Evolutionary conservation across 2,888 invertebrate genomes (phyloP).

Genomic region (Platycheirus albimanus): DNA sequence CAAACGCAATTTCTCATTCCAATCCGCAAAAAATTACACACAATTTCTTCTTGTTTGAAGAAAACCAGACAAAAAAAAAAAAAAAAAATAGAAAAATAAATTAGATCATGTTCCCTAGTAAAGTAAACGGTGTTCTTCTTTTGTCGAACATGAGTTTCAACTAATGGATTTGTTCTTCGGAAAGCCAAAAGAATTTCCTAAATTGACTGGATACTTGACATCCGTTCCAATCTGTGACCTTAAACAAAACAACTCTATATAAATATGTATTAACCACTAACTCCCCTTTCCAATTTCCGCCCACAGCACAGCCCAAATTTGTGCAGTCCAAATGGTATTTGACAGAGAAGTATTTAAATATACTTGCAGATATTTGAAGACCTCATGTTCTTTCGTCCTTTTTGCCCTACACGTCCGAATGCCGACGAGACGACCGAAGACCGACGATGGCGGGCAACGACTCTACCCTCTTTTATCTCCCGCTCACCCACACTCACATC

Average conservation of each 20-base stretch:
- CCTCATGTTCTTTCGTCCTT: constrained; percentile 51
- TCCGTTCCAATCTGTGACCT: constrained; percentile 41
- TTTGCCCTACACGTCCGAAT: constrained; percentile 28
- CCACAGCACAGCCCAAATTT: background rate
- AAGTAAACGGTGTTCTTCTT: constrained; percentile 54
- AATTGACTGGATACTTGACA: constrained; percentile 69
- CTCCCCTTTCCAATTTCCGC: no score
- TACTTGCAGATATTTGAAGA: constrained; percentile 57
- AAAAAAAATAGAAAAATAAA: constrained; percentile 33
- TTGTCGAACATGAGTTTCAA: constrained; percentile 47
- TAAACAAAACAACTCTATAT: constrained; percentile 20
- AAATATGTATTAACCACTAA: no score
- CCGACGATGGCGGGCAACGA: no score
- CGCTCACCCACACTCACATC: background rate
- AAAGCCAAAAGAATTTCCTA: constrained; percentile 46
- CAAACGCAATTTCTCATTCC: constrained; percentile 5
- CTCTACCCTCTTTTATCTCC: no score
- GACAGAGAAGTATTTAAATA: constrained; percentile 53
- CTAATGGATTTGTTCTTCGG: constrained; percentile 62
- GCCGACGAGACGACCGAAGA: no score
- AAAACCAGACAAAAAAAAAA: background rate
- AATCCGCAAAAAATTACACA: constrained; percentile 18
- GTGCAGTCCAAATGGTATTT: constrained; percentile 38
- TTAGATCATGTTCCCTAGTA: constrained; percentile 51
- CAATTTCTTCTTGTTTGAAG: constrained; percentile 7